Percentiles rank a stretch among this genome's conserved stretches.
These are phyloP conservation scores for Acronicta psi DNA, from an alignment of 2,888 invertebrate species.

Conservation along the genomic window DNA sequence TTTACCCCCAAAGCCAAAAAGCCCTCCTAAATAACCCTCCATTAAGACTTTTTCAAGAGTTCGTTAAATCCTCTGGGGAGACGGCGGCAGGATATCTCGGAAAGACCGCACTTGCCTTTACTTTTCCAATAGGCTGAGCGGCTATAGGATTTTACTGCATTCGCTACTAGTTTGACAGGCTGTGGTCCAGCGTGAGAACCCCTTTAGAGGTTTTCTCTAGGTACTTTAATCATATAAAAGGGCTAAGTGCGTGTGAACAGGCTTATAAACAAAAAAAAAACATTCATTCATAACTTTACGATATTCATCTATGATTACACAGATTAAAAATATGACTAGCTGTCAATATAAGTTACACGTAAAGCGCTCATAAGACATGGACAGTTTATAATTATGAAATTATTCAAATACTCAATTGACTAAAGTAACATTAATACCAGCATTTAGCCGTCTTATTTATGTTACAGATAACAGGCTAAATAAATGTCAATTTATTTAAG, in stretches of 20 bases:
- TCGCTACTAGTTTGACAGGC: too few species aligned
- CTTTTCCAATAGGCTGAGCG: too few species aligned
- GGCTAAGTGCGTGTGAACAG: neutral
- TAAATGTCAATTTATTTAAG: conserved; percentile 7
- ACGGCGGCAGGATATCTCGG: too few species aligned
- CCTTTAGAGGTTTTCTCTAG: too few species aligned
- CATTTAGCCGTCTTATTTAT: conserved; percentile 11
- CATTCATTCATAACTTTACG: conserved; percentile 26
- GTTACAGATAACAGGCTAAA: conserved; percentile 5
- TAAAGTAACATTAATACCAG: conserved; percentile 33
- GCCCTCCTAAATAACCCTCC: too few species aligned
- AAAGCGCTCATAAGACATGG: conserved; percentile 55
- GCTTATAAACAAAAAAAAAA: conserved; percentile 2
- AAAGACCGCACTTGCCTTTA: too few species aligned
- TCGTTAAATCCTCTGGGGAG: too few species aligned
- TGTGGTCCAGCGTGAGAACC: too few species aligned
- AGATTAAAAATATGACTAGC: conserved; percentile 64
- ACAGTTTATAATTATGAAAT: conserved; percentile 44
- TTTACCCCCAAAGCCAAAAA: too few species aligned
- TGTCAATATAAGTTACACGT: conserved; percentile 48
- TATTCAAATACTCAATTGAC: conserved; percentile 33
- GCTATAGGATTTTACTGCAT: too few species aligned
- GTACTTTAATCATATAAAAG: too few species aligned
- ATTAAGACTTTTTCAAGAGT: too few species aligned
- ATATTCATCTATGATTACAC: conserved; percentile 38